Evolutionary conservation across 2,888 invertebrate species (phyloP), one percentile per base, ranked within the genome.

Genomic region (Mythimna impura): DNA sequence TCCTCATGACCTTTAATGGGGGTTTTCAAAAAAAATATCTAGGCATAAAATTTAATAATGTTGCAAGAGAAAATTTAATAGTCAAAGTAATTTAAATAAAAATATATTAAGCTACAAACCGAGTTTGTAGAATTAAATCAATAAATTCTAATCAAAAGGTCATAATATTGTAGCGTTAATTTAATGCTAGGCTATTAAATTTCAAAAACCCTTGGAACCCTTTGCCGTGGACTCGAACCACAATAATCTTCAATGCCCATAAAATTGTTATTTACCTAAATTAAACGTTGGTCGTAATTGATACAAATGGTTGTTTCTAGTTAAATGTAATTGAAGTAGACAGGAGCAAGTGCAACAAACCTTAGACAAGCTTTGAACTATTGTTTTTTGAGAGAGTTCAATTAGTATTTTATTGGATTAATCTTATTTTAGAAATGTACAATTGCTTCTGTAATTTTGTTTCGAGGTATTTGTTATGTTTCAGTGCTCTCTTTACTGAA

Each of bases 261-360:
- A 94, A 94, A 95, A 95, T 94, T 94, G 94, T 93, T 95, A 94
- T 95, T 95, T 94, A 93, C 93, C 93, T 91, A 94, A 95, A 95
- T 95, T 95, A 94, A 95, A 92, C 90, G 91, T 88, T 86, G 89
- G 81, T 86, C 90, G 91, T 94, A 95, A 96, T 96, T 96, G 96
- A 96, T 93, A 96, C 92, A 94, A 96, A 96, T 96, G 95, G 95
- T 89, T 92, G 93, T 95, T 94, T 90, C 92, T 92, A 94, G 93
- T 96, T 96, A 93, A 94, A 91, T 86, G 84, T 92, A 96, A 96
- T 95, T 95, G 94, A 91, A 91, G 88, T 84, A 88, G 89, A 89
- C 88, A 84, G 80, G 78, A 87, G 86, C 90, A 91, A 93, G 91
- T 92, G 91, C 91, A 91, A 85, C 87, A 87, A 88, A 86, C 84